phyloP scores from a whole-genome alignment of 2,797 vertebrate species.

The Channallabes apus region DNA sequence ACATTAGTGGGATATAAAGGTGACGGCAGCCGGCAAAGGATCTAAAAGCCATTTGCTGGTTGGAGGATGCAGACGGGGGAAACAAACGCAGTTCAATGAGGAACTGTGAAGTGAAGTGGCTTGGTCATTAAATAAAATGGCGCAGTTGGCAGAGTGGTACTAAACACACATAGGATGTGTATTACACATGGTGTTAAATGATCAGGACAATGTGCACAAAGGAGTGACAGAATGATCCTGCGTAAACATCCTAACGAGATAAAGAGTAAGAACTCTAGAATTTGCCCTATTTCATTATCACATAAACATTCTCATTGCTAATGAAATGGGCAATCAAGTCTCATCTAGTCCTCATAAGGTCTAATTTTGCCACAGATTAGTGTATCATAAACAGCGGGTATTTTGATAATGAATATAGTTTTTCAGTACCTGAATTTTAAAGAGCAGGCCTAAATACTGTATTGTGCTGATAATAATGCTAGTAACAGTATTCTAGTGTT shows the following conservation, averaged over 20 bases:
- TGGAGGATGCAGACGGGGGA: not conserved
- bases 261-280: not conserved
- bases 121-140: conserved; percentile 23
- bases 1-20: conserved; percentile 24
- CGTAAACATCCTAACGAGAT: not conserved
- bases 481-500: not conserved
- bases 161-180: conserved; percentile 7
- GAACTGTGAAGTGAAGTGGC: not conserved
- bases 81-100: not conserved
- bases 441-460: not conserved
- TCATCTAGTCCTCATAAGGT: conserved; percentile 9
- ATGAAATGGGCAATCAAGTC: conserved; percentile 22
- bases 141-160: conserved; percentile 14
- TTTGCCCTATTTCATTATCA: not conserved
- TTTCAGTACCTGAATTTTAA: not conserved
- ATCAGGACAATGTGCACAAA: not conserved
- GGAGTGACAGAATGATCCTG: not conserved
- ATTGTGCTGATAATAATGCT: not conserved
- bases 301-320: conserved; percentile 16
- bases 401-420: not conserved
- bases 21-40: conserved; percentile 23
- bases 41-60: conserved; percentile 15
- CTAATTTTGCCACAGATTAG: conserved; percentile 12
- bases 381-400: not conserved
- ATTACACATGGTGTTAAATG: conserved; percentile 9